Base-by-base conservation (phyloP, 64 coral and sea anemone species). In the Pachyseris speciosa region DNA sequence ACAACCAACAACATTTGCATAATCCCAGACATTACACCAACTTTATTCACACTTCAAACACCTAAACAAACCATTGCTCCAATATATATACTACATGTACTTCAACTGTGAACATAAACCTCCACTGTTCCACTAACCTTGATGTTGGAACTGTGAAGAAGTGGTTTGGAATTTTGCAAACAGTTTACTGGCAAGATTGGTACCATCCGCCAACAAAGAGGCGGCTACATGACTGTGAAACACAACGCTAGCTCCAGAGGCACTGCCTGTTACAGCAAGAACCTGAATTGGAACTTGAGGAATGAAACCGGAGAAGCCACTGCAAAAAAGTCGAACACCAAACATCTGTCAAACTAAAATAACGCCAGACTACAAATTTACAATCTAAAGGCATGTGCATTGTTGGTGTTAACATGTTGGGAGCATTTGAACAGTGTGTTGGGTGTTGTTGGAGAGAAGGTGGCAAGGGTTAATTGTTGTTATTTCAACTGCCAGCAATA, bases 91-190 rank as follows among this genome's bases (percentile, higher is more conserved):
- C 52, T 4, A 57, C 52, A 19, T 57, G 52, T 13, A 16, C 10
- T 16, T 30, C 36, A 33, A 67, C 5, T 43, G 8, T 16, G 10
- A 40, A 39, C 17, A 22, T 12, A 57, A 57, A 15, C 13, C 33
- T 15, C 28, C 10, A 67, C 7, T 29, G 16, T 7, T 37, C 10
- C 16, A 53, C 74, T 27, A 70, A 99, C 97, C 97, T 86, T 95
- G 97, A 34, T 99, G 90, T 45, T 99, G 97, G 49, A 99, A 93
- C 39, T 90, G 94, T 1, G 97, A 83, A 42, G 93, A 95, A 3
- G 97, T 95, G 22, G 97, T 99, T 71, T 99, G 97, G 50, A 99
- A 99, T 78, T 99, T 99, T 7, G 93, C 97, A 87, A 83, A 99
- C 22, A 99, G 53, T 93, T 95, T 99, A 63, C 97, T 99, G 30